Base-by-base conservation (phyloP, 2,797 vertebrate species). In the Acipenser oxyrinchus region DNA sequence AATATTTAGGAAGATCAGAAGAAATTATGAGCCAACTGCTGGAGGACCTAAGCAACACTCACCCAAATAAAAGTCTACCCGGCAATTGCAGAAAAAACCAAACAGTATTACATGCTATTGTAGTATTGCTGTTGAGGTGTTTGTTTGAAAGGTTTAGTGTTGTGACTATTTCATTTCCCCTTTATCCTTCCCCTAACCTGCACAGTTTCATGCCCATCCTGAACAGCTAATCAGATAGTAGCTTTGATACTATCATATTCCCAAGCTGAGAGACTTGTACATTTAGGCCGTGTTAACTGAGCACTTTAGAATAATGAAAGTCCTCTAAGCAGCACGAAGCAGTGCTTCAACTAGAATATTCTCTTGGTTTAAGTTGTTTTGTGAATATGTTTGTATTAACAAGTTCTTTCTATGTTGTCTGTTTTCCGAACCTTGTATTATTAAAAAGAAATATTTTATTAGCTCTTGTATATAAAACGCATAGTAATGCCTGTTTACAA, bases 131-230 rank as follows among this genome's bases (percentile, higher is more conserved):
- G 6, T 13, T 37, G 57, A 52, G 11, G 10, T 13, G n/a, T 57
- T 10, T 10, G 51, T 13, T 9, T 48, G 50, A 53, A n/a, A 6
- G 12, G 48, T 65, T 49, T 52, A 37, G 23, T 37, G 23, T 37
- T 37, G 23, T 37, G 23, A 37, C 23, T 37, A 37, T 37, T 37
- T 37, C 23, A 23, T 57, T 48, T 51, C 51, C 10, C 63, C 60
- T 69, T 69, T 64, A 69, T 69, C 59, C 62, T 50, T 23, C 50
- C 48, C 18, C 52, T 11, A 61, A 66, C 63, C 58, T 65, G 68
- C 49, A 55, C 13, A 37, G 23, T 2, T 37, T 37, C 23, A 37
- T 37, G 10, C 58, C 49, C 9, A 11, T 55, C 51, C 63, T 65
- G 37, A 50, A 51, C 50, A 63, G 69, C 48, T 48, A 58, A 51